phyloP scores from a whole-genome alignment of 2,113 vertebrate species.

The Atractosteus spatula region DNA sequence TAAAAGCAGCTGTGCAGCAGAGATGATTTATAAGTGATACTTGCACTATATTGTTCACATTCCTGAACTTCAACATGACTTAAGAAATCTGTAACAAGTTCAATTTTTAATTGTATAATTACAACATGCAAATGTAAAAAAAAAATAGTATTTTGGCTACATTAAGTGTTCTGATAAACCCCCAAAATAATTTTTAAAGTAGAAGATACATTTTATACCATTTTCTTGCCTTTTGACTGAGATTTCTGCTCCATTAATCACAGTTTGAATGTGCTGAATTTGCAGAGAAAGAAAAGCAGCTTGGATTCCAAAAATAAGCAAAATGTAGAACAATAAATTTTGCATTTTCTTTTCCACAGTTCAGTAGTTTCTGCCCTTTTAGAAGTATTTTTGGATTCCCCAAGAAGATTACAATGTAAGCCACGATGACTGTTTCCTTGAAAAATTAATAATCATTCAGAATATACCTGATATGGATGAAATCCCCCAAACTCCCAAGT shows the following conservation, averaged over 20 bases:
- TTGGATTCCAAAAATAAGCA: neutral
- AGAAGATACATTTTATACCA: neutral
- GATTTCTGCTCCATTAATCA: neutral
- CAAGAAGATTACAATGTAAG: neutral
- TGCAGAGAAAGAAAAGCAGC: neutral
- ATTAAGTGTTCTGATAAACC: too few species aligned
- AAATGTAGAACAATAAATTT: slow-evolving; percentile 2
- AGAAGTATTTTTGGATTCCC: neutral
- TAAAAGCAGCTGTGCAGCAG: too few species aligned
- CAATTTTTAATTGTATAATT: too few species aligned
- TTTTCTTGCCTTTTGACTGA: neutral
- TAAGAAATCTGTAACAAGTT: too few species aligned
- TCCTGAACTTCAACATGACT: too few species aligned
- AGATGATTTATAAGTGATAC: too few species aligned
- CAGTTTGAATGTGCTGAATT: neutral
- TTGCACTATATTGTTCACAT: too few species aligned
- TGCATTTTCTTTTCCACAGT: slow-evolving; percentile 5
- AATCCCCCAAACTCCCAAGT: too few species aligned
- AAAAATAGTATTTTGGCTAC: too few species aligned
- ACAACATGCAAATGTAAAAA: too few species aligned
- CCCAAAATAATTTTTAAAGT: neutral
- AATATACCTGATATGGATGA: neutral
- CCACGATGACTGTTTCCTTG: neutral
- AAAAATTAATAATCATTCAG: neutral
- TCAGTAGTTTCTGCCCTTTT: neutral